Base-by-base conservation (phyloP, 2,797 vertebrate species). In the Myripristis murdjan region DNA sequence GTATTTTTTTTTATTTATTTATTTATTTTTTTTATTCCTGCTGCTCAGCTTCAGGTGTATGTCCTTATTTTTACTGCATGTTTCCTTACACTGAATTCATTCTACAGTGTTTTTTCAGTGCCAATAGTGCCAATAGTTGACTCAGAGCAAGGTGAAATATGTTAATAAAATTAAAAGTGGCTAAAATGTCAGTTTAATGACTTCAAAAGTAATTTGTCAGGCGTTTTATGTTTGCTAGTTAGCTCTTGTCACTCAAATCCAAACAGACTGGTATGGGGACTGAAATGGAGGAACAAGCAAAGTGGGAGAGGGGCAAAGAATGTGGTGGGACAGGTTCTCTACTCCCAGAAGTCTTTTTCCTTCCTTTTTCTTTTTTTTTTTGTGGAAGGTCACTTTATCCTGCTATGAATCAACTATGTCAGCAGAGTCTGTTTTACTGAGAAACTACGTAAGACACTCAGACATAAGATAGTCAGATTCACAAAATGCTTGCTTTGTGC, bases 11-110 rank as follows among this genome's bases (percentile, higher is more conserved):
- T n/a, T n/a, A n/a, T n/a, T n/a, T n/a, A n/a, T n/a, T n/a, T n/a
- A n/a, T n/a, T 43, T 1, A 24, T 58, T 75, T 60, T 72, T 23
- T 23, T 23, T 47, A 56, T 51, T 82, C 78, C 75, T 78, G 35
- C 20, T 77, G 76, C 26, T 0, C 23, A 16, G 1, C 22, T 6
- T 4, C 0, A 0, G 48, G 44, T 58, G 47, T 58, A 52, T 14
- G 56, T 53, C 59, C 57, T 60, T 0, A 49, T 46, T n/a, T n/a
- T n/a, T n/a, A n/a, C 46, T 73, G 23, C 9, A 23, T 55, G n/a
- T 43, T 12, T 11, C 5, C 73, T 22, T 22, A 12, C 8, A 4
- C 15, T 16, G 28, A 5, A 10, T 18, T 35, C 4, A 37, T 18
- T 31, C n/a, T 14, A 7, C 24, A 41, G 3, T 6, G 9, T 1